Evolutionary conservation across 92 coral and sea anemone genomes (phyloP).

Genomic region (Porites divaricata): DNA sequence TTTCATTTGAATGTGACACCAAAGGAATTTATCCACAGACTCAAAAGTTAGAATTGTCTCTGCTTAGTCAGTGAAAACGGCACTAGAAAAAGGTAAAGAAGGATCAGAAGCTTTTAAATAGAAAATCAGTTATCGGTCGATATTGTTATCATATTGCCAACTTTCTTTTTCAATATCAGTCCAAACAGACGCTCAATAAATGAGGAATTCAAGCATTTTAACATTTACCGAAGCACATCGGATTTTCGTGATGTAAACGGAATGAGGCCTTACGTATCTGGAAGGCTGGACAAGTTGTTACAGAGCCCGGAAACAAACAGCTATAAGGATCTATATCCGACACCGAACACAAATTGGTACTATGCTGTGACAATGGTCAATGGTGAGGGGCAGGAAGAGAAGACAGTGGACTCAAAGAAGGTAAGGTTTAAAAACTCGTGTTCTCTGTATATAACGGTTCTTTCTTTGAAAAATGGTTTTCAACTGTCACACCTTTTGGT

Average conservation of each 20-base stretch:
- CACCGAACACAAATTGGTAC: conserved; percentile 67
- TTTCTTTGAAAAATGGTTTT: too few species aligned
- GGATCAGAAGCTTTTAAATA: too few species aligned
- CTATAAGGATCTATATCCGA: conserved; percentile 89
- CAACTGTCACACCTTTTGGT: too few species aligned
- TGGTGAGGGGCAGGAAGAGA: conserved; percentile 76
- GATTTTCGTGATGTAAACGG: conserved; percentile 74
- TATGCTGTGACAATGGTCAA: conserved; percentile 93
- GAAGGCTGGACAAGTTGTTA: conserved; percentile 63
- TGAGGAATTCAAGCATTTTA: conserved; percentile 88
- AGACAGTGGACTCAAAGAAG: conserved; percentile 69
- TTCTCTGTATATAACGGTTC: too few species aligned
- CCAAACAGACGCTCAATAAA: conserved; percentile 43
- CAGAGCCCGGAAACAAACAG: conserved; percentile 51
- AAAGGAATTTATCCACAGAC: too few species aligned
- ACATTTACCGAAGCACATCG: conserved; percentile 81
- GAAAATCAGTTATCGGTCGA: too few species aligned
- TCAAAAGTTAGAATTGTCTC: too few species aligned
- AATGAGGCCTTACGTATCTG: conserved; percentile 86
- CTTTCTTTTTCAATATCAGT: neutral
- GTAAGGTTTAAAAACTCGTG: conserved; percentile 17
- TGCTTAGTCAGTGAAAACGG: too few species aligned
- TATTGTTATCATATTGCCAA: neutral
- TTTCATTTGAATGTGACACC: too few species aligned
- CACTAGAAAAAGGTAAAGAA: too few species aligned